Conservation (phyloP, 2,797 vertebrate species). For the Coendou prehensilis region DNA sequence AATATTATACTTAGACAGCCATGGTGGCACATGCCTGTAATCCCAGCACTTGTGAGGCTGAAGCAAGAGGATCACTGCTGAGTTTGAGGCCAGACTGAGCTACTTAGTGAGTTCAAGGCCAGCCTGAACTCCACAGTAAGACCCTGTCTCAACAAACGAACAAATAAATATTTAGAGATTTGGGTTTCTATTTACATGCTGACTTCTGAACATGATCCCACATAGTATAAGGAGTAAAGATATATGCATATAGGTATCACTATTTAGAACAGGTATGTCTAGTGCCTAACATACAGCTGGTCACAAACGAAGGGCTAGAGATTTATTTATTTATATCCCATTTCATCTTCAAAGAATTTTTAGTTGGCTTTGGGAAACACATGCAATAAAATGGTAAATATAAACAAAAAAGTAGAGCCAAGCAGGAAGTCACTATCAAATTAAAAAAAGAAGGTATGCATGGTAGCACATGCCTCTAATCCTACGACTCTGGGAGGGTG, state of each 20-base stretch:
- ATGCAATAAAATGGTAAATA: conserved; percentile 50
- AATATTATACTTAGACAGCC: not conserved
- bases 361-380: conserved; percentile 46
- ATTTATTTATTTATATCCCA: conserved; percentile 30
- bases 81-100: not conserved
- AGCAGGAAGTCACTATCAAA: conserved; percentile 32
- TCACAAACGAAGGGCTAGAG: conserved; percentile 18
- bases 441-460: not conserved
- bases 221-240: not conserved
- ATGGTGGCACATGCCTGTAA: not conserved
- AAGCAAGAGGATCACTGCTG: not conserved
- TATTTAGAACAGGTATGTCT: conserved; percentile 9
- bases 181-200: conserved; percentile 28
- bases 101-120: not conserved
- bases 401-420: conserved; percentile 42
- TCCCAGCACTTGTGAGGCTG: not conserved
- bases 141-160: not conserved
- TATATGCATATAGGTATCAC: not conserved
- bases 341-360: conserved; percentile 27
- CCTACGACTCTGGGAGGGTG: not conserved
- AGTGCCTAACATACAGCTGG: not conserved
- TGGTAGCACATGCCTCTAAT: not conserved
- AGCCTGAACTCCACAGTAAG: not conserved
- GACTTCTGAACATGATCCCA: conserved; percentile 37
- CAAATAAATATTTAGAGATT: not conserved